A percentile compares a stretch with the other conserved stretches of the same genome.
These are phyloP conservation scores for Mionectes macconnelli DNA, from an alignment of 2,113 vertebrate genomes.

Conservation along the genomic window DNA sequence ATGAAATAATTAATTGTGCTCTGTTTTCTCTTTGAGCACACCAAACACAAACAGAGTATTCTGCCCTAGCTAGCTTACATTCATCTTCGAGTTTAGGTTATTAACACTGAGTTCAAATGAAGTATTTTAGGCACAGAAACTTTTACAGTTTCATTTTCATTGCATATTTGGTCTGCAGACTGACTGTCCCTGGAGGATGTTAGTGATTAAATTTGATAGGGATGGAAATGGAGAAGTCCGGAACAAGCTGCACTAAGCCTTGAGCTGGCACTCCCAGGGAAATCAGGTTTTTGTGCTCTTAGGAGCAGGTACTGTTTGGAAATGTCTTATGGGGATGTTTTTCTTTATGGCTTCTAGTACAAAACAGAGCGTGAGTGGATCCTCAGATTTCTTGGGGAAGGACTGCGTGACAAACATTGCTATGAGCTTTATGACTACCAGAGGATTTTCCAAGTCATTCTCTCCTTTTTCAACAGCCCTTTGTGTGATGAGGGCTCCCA, in stretches of 20 bases:
- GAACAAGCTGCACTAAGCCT: not conserved
- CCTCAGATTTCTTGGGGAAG: slow-evolving; percentile 81
- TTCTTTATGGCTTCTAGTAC: slow-evolving; percentile 71
- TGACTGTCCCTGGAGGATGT: not conserved
- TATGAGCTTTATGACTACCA: slow-evolving; percentile 85
- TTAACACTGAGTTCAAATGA: not conserved
- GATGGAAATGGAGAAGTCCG: not conserved
- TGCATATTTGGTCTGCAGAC: not conserved
- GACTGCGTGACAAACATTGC: slow-evolving; percentile 82
- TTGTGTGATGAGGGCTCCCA: slow-evolving; percentile 80
- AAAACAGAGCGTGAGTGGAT: slow-evolving; percentile 88
- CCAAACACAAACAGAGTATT: not conserved
- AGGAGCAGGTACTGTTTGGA: not conserved
- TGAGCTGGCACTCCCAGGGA: not conserved
- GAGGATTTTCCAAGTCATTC: slow-evolving; percentile 82
- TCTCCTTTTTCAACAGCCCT: slow-evolving; percentile 86
- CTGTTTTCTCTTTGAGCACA: not conserved
- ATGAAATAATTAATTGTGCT: not conserved
- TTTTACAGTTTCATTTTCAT: not conserved
- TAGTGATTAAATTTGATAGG: not conserved
- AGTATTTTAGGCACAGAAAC: not conserved
- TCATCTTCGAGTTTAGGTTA: not conserved
- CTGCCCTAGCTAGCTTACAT: not conserved
- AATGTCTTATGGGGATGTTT: not conserved
- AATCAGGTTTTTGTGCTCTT: not conserved